These are phyloP conservation scores for Brenthis daphne DNA, from an alignment of 2,888 invertebrate species.

Conservation along the genomic window DNA sequence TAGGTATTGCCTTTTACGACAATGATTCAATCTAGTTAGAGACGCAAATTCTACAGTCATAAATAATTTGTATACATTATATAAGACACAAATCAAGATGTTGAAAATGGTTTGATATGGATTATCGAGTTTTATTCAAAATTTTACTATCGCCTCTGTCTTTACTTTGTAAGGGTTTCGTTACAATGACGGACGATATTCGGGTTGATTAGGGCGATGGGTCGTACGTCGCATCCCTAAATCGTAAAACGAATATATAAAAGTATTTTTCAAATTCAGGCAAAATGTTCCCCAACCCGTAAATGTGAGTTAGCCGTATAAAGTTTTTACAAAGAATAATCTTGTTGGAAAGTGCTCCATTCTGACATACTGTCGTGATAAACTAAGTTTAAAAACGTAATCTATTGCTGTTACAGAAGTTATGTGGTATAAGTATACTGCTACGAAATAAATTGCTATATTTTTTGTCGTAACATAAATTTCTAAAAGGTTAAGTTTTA, in stretches of 20 bases:
- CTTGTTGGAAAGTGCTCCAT: conserved; percentile 11
- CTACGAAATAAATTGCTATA: too few species aligned
- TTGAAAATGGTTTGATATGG: not conserved
- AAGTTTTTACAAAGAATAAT: conserved; percentile 16
- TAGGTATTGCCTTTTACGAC: too few species aligned
- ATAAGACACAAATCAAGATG: not conserved
- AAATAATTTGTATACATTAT: too few species aligned
- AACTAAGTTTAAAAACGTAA: conserved; percentile 11
- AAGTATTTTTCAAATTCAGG: conserved; percentile 19
- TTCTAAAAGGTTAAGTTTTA: too few species aligned
- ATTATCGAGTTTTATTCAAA: conserved; percentile 17
- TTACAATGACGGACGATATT: conserved; percentile 21
- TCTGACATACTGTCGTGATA: conserved; percentile 5
- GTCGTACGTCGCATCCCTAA: conserved; percentile 18
- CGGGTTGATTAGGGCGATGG: conserved; percentile 19
- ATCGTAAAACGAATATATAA: conserved; percentile 26
- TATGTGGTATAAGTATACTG: too few species aligned
- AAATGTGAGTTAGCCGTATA: conserved; percentile 1
- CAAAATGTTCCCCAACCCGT: conserved; percentile 7
- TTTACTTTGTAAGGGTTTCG: conserved; percentile 21
- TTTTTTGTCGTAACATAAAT: too few species aligned
- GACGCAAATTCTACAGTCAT: too few species aligned
- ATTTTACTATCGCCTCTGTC: conserved; percentile 17
- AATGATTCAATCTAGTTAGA: too few species aligned
- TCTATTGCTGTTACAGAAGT: not conserved